Conservation (phyloP, 2,797 vertebrate species). For the Dallia pectoralis region DNA sequence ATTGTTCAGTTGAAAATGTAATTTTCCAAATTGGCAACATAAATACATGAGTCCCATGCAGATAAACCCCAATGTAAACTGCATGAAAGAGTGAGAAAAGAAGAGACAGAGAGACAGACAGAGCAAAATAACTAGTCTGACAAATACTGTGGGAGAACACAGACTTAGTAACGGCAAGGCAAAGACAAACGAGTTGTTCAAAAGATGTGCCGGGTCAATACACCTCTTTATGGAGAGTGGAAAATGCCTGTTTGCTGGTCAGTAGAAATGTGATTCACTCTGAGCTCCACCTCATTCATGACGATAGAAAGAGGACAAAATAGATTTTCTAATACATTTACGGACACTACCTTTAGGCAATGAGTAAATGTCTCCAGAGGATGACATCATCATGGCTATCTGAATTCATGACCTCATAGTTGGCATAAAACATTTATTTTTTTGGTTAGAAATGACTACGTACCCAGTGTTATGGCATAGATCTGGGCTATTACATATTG, state of each 20-base stretch:
- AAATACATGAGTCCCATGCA: too few species aligned
- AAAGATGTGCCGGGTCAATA: neutral
- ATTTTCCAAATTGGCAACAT: too few species aligned
- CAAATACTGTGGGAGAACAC: neutral
- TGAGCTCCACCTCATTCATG: neutral
- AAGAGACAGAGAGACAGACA: neutral
- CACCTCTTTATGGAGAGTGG: neutral
- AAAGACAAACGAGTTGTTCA: neutral
- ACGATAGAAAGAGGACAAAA: neutral
- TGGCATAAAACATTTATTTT: neutral
- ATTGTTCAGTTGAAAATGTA: too few species aligned
- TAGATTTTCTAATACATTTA: neutral
- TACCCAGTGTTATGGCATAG: conserved; percentile 18
- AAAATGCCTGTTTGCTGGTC: neutral
- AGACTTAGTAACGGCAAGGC: neutral
- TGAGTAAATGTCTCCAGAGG: neutral
- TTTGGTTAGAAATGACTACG: conserved; percentile 20
- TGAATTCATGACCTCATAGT: neutral
- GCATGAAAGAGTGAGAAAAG: too few species aligned
- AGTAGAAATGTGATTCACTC: neutral
- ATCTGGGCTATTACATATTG: conserved; percentile 45
- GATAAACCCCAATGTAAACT: too few species aligned
- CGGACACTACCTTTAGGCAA: neutral
- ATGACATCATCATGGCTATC: neutral
- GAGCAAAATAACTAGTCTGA: neutral